Conservation (phyloP, 2,888 invertebrate genomes). For the Spilarctia lutea region DNA sequence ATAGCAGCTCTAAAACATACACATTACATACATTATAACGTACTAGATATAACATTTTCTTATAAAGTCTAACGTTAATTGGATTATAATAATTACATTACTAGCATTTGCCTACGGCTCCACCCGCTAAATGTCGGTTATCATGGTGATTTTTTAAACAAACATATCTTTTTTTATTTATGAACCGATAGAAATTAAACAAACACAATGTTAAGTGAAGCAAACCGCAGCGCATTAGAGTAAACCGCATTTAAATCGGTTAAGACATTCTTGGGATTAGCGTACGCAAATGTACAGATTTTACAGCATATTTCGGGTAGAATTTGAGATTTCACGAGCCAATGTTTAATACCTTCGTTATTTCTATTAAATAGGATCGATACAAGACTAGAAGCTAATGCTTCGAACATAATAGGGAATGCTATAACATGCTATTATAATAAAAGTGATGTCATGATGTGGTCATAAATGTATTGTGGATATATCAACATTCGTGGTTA, state of each 20-base stretch:
- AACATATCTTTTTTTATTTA: too few species aligned
- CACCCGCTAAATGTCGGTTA: too few species aligned
- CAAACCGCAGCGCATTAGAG: too few species aligned
- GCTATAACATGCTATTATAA: background rate
- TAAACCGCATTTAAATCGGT: too few species aligned
- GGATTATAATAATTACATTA: too few species aligned
- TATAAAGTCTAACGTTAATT: background rate
- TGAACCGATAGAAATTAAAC: too few species aligned
- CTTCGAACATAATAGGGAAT: too few species aligned
- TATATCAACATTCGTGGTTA: background rate
- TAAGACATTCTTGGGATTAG: too few species aligned
- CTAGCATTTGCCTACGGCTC: too few species aligned
- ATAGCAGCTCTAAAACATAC: conserved; percentile 93
- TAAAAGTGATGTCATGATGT: background rate
- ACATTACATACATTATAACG: background rate
- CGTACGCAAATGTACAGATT: too few species aligned
- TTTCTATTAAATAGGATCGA: background rate
- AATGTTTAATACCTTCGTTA: background rate
- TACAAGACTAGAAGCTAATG: background rate
- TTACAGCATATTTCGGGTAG: background rate
- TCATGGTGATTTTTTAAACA: too few species aligned
- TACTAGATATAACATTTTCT: background rate
- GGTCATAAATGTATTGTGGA: background rate
- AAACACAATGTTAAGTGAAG: too few species aligned
- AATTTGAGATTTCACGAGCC: background rate